phyloP scores from a whole-genome alignment of 37 sponge, comb jelly and placozoan genomes.

The Bolinopsis microptera region DNA sequence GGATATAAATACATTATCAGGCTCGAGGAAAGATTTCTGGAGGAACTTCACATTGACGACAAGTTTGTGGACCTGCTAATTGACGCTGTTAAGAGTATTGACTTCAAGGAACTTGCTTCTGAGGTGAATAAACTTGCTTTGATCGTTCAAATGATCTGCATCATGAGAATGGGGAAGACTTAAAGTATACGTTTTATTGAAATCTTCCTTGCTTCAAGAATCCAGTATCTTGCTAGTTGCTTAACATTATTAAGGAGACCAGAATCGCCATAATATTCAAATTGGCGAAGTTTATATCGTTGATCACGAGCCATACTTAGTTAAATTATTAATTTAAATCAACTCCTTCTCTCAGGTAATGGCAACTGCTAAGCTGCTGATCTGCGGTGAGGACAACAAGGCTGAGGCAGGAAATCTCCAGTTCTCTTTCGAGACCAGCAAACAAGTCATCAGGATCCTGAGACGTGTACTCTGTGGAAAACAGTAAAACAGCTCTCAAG shows the following conservation, averaged over 20 bases:
- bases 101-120: neutral
- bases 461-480: neutral
- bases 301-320: too few relatives aligned
- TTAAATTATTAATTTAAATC: neutral
- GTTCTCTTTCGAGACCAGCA: slow-evolving; percentile 21
- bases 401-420: neutral
- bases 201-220: too few relatives aligned
- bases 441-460: neutral
- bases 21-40: neutral
- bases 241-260: too few relatives aligned
- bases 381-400: slow-evolving; percentile 10
- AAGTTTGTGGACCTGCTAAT: slow-evolving; percentile 1
- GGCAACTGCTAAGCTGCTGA: neutral
- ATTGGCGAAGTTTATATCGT: too few relatives aligned
- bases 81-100: slow-evolving; percentile 9
- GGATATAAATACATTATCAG: too few relatives aligned
- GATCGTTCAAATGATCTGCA: neutral
- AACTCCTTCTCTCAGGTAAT: slow-evolving; percentile 1
- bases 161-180: neutral
- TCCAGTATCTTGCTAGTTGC: too few relatives aligned
- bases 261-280: too few relatives aligned
- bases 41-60: slow-evolving; percentile 20
- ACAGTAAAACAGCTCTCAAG: neutral
- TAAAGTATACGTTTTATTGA: neutral
- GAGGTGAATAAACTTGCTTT: neutral